phyloP scores from a whole-genome alignment of 2,113 vertebrate species.

The Stigmatopora argus region DNA sequence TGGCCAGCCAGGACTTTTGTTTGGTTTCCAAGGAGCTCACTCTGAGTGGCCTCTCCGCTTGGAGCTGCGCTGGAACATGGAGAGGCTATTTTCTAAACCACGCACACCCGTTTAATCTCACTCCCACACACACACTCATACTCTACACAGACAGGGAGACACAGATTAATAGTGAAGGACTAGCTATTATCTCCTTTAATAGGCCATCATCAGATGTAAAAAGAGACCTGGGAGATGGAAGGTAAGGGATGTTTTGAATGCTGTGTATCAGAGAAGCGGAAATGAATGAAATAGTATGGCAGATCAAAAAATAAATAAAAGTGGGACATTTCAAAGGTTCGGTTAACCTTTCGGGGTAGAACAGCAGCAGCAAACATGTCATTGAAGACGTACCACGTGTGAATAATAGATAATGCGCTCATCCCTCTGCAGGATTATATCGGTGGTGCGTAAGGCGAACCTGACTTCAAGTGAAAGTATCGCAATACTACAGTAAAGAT shows the following conservation, averaged over 20 bases:
- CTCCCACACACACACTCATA: conserved; percentile 8
- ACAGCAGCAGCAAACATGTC: conserved; percentile 10
- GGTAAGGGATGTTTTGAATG: conserved; percentile 40
- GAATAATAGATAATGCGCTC: conserved; percentile 56
- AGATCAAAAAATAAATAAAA: not conserved
- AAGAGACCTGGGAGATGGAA: conserved; percentile 37
- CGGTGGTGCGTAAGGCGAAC: conserved; percentile 45
- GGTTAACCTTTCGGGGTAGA: not conserved
- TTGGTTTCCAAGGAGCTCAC: conserved; percentile 63
- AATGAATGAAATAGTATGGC: not conserved
- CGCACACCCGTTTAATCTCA: conserved; percentile 17
- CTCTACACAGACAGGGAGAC: conserved; percentile 11
- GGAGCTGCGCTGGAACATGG: conserved; percentile 28
- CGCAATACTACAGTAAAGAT: not conserved
- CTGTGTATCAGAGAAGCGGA: not conserved
- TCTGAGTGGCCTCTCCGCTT: conserved; percentile 52
- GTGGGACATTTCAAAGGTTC: conserved; percentile 1
- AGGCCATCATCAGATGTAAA: conserved; percentile 4
- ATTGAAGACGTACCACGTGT: conserved; percentile 36
- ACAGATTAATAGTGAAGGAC: conserved; percentile 33
- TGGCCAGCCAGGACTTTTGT: conserved; percentile 45
- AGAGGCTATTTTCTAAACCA: conserved; percentile 34
- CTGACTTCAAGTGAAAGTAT: conserved; percentile 9
- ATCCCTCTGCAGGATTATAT: conserved; percentile 44
- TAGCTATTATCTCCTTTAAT: conserved; percentile 16